phyloP scores from a whole-genome alignment of 2,797 vertebrate genomes.

The Xenops minutus region DNA sequence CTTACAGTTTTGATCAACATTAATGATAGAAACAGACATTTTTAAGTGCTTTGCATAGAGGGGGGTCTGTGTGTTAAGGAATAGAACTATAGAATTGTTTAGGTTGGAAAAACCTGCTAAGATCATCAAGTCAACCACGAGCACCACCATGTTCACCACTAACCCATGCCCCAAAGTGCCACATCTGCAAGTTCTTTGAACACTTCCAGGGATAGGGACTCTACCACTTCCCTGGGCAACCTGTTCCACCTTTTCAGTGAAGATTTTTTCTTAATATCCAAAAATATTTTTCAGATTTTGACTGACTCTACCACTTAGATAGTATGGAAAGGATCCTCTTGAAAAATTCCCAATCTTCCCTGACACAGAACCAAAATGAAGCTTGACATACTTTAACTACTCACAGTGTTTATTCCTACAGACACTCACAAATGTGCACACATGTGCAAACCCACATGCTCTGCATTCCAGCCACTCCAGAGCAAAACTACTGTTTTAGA shows the following conservation, averaged over 20 bases:
- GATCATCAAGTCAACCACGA: background rate
- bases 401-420: background rate
- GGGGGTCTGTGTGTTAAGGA: fast-evolving
- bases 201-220: background rate
- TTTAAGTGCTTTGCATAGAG: background rate
- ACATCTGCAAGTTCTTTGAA: background rate
- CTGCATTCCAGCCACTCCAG: background rate
- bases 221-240: background rate
- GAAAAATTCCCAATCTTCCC: background rate
- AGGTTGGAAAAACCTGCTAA: background rate
- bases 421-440: background rate
- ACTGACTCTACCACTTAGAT: background rate
- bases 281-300: background rate
- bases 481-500: background rate
- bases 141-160: background rate
- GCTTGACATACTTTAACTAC: too few relatives aligned
- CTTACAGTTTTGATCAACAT: background rate
- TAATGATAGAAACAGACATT: background rate
- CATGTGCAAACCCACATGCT: background rate
- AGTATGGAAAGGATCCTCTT: background rate
- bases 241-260: background rate
- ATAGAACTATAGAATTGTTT: background rate
- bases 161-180: background rate
- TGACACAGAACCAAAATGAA: background rate
- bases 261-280: background rate